These are phyloP conservation scores for Malurus elegans DNA, from an alignment of 2,113 vertebrate genomes.

Conservation along the genomic window DNA sequence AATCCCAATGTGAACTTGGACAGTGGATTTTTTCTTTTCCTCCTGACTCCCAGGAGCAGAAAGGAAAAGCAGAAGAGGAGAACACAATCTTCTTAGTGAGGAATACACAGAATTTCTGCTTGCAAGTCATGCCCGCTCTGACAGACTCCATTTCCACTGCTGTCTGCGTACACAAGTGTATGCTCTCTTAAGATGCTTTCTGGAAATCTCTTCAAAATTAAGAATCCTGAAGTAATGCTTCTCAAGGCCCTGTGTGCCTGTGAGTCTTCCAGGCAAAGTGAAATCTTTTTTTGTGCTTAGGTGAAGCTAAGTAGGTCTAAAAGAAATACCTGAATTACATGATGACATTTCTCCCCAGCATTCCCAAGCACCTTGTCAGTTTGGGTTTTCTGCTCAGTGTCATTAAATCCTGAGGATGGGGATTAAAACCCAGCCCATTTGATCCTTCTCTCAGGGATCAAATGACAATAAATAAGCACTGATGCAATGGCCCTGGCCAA, in stretches of 20 bases:
- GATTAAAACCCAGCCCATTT: neutral
- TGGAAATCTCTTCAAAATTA: neutral
- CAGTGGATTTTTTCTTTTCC: neutral
- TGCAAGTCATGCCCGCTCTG: neutral
- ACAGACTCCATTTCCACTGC: neutral
- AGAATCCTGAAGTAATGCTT: neutral
- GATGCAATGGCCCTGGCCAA: neutral
- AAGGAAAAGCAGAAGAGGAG: neutral
- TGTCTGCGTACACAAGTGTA: neutral
- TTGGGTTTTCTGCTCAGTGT: neutral
- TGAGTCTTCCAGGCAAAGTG: neutral
- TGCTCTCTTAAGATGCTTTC: neutral
- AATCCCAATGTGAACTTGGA: neutral
- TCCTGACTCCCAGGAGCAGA: neutral
- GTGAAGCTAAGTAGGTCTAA: neutral
- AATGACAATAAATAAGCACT: neutral
- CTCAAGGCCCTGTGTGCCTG: neutral
- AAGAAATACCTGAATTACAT: neutral
- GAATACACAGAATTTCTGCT: neutral
- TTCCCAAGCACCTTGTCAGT: neutral
- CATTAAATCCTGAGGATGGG: neutral
- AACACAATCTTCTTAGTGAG: neutral
- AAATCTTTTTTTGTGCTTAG: neutral
- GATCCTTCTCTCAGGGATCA: neutral
- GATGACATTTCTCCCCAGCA: neutral